phyloP scores from a whole-genome alignment of 2,888 invertebrate genomes.

The Chloroclystis v-ata region DNA sequence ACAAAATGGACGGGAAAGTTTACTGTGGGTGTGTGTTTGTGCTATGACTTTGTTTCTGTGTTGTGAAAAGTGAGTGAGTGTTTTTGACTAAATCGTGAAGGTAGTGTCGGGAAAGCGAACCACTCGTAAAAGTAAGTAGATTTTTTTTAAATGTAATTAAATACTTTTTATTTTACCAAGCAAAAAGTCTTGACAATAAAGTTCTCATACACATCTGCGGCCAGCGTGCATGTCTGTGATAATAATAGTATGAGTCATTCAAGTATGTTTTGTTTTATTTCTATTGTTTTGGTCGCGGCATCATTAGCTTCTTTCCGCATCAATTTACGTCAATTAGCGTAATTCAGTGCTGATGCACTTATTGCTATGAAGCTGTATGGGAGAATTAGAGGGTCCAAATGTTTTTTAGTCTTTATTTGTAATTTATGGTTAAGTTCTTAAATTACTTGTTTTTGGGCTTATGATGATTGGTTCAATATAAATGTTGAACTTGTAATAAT shows the following conservation, averaged over 20 bases:
- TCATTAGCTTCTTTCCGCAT: not conserved
- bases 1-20: conserved; percentile 66
- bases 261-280: conserved; percentile 1
- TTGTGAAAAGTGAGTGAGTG: not conserved
- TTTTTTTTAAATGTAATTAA: conserved; percentile 20
- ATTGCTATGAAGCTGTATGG: too few relatives aligned
- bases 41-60: conserved; percentile 42
- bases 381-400: too few relatives aligned
- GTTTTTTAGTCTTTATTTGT: too few relatives aligned
- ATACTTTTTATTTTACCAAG: not conserved
- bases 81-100: conserved; percentile 8
- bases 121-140: conserved; percentile 34
- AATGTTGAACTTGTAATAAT: too few relatives aligned
- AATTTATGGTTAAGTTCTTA: too few relatives aligned
- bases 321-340: not conserved
- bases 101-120: conserved; percentile 7
- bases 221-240: conserved; percentile 4
- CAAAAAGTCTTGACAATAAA: not conserved
- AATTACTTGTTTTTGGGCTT: too few relatives aligned
- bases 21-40: conserved; percentile 52
- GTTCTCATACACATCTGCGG: conserved; percentile 13
- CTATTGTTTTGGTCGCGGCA: not conserved
- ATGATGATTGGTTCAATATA: too few relatives aligned
- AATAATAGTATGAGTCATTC: not conserved
- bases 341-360: too few relatives aligned